These are phyloP conservation scores for Procavia capensis DNA, from an alignment of 2,113 vertebrate genomes.

Conservation along the genomic window DNA sequence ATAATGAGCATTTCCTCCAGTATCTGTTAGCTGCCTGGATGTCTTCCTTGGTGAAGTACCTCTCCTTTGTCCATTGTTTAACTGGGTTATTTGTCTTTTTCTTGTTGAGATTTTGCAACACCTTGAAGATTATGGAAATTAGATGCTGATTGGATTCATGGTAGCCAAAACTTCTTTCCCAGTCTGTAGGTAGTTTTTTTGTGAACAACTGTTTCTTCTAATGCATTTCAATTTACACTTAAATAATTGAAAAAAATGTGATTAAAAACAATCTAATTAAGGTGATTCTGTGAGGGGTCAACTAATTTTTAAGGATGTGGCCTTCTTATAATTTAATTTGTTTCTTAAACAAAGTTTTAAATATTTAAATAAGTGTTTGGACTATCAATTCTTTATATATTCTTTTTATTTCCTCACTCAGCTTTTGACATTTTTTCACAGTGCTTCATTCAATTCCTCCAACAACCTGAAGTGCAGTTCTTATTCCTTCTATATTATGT, in stretches of 20 bases:
- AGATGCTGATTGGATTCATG: too few species aligned
- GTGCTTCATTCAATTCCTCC: constrained; percentile 16
- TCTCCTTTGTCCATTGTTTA: too few species aligned
- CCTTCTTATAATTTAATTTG: constrained; percentile 37
- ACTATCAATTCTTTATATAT: constrained; percentile 31
- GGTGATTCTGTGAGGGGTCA: not conserved
- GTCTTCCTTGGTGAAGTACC: too few species aligned
- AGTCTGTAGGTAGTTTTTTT: too few species aligned
- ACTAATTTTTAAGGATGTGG: not conserved
- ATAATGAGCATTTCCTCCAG: too few species aligned
- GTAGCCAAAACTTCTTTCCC: too few species aligned
- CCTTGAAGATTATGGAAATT: too few species aligned
- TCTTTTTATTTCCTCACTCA: constrained; percentile 26
- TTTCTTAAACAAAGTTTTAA: constrained; percentile 15
- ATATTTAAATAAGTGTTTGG: constrained; percentile 30
- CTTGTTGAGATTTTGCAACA: too few species aligned
- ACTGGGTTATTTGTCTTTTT: too few species aligned
- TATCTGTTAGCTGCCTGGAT: too few species aligned
- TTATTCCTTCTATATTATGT: not conserved
- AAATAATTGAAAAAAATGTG: constrained; percentile 42
- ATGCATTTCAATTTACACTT: not conserved
- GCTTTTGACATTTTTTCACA: not conserved
- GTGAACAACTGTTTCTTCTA: not conserved
- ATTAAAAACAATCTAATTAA: not conserved
- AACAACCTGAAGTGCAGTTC: not conserved